Percentiles rank a stretch among this genome's conserved stretches.
Evolutionary conservation across 2,113 vertebrate genomes (phyloP).

Genomic region (Oryzias curvinotus): DNA sequence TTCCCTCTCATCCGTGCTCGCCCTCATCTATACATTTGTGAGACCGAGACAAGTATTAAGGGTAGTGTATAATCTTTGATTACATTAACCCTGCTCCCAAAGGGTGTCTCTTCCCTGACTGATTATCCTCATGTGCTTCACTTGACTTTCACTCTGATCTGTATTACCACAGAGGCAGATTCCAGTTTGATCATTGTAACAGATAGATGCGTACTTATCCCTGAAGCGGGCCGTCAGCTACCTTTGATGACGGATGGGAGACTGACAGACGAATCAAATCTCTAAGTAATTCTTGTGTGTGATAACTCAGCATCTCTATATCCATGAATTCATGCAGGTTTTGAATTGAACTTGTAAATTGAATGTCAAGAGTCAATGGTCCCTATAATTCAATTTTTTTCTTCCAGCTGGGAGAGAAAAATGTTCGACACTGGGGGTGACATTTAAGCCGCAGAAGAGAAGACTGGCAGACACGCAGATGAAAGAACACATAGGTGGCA

Average conservation of each 20-base stretch:
- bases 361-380: slow-evolving; percentile 62
- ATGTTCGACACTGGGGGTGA: slow-evolving; percentile 53
- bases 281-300: slow-evolving; percentile 1
- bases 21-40: slow-evolving; percentile 23
- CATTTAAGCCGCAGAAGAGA: slow-evolving; percentile 55
- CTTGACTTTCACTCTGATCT: slow-evolving; percentile 56
- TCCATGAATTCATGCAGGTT: slow-evolving; percentile 31
- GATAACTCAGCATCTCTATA: slow-evolving; percentile 22
- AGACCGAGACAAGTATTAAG: slow-evolving; percentile 30
- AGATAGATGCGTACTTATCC: slow-evolving; percentile 39
- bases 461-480: slow-evolving; percentile 41
- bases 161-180: slow-evolving; percentile 51
- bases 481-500: slow-evolving; percentile 41
- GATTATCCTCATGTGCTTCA: slow-evolving; percentile 65
- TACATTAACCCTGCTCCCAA: slow-evolving; percentile 57
- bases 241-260: slow-evolving; percentile 17
- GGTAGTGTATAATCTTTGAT: slow-evolving; percentile 49
- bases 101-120: slow-evolving; percentile 57
- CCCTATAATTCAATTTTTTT: slow-evolving; percentile 54
- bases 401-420: slow-evolving; percentile 30
- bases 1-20: background rate
- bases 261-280: slow-evolving; percentile 11
- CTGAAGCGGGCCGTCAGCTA: slow-evolving; percentile 46
- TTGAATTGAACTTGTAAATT: slow-evolving; percentile 51
- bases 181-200: slow-evolving; percentile 51